Conservation (phyloP, 2,888 invertebrate genomes). For the Gastracanthus pulcherrimus region DNA sequence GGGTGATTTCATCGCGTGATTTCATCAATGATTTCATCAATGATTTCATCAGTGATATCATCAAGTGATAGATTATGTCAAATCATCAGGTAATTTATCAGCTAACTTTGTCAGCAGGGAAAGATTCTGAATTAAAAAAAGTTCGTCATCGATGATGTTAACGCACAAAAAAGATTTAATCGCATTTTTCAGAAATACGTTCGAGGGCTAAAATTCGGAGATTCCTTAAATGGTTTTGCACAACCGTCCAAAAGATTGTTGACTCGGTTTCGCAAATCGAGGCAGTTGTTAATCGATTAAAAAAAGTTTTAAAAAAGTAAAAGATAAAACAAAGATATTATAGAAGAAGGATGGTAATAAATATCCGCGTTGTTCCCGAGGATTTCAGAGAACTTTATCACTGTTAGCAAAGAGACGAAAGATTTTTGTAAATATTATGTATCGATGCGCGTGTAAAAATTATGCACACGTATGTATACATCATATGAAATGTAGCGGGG, state of each 20-base stretch:
- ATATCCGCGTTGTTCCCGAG: conserved; percentile 31
- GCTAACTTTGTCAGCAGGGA: too few relatives aligned
- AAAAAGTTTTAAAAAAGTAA: conserved; percentile 28
- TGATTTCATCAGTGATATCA: too few relatives aligned
- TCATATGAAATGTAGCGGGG: not conserved
- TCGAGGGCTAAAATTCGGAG: not conserved
- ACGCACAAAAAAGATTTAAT: conserved; percentile 17
- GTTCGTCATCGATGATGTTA: too few relatives aligned
- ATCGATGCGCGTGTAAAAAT: not conserved
- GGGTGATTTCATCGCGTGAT: too few relatives aligned
- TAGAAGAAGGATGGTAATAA: conserved; percentile 49
- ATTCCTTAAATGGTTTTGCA: conserved; percentile 53
- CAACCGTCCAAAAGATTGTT: conserved; percentile 70
- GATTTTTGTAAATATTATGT: conserved; percentile 37
- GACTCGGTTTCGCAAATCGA: conserved; percentile 63
- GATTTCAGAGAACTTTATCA: conserved; percentile 68
- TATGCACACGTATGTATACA: not conserved
- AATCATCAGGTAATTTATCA: too few relatives aligned
- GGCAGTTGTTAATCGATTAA: conserved; percentile 62
- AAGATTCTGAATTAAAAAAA: too few relatives aligned
- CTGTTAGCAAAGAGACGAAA: conserved; percentile 59
- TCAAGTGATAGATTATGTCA: too few relatives aligned
- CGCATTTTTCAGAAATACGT: not conserved
- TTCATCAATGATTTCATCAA: too few relatives aligned
- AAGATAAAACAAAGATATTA: conserved; percentile 16